Base-by-base conservation (phyloP, 2,888 invertebrate species). In the Eilema caniola region DNA sequence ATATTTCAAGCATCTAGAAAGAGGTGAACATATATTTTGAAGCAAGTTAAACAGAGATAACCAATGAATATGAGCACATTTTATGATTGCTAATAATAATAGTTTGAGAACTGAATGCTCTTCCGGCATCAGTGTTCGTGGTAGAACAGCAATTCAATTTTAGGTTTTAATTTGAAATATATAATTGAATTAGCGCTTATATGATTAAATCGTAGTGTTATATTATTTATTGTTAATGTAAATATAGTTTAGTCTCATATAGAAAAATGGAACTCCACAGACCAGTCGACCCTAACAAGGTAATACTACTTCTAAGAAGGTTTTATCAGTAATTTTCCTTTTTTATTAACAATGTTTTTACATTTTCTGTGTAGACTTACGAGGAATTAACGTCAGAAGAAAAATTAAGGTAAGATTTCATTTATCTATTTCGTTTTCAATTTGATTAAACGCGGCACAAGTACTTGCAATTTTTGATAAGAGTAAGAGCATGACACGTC, bases 331-430 rank as follows among this genome's bases (percentile, higher is more conserved):
- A 69, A 62, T 71, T 74, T 77, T 72, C 61, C 60, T 60, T 69
- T 10, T 57, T 75, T 75, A 74, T 60, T 70, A 66, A 70, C 71
- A 69, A 69, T 67, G 62, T 59, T 66, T 67, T 66, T 75, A 69
- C 69, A 73, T 83, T 78, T 88, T 80, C 86, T 84, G 95, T 95
- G 56, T 92, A 98, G 97, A 97, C 97, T 62, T 94, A 97, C 82
- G 97, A 96, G 69, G 97, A 97, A 81, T 92, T 98, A 92, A 96
- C 97, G n/a, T 95, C 96, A 8, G 97, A 98, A 79, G 98, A 98
- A 89, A 97, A 97, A 93, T 95, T 97, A 93, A 97, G 97, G 97
- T 97, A 92, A 90, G 88, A 73, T 72, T 53, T 66, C 37, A 61
- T 59, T 2, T 28, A 10, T 60, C 41, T 57, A n/a, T 23, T 4